Conservation (phyloP, 2,888 invertebrate genomes). For the Troides aeacus region DNA sequence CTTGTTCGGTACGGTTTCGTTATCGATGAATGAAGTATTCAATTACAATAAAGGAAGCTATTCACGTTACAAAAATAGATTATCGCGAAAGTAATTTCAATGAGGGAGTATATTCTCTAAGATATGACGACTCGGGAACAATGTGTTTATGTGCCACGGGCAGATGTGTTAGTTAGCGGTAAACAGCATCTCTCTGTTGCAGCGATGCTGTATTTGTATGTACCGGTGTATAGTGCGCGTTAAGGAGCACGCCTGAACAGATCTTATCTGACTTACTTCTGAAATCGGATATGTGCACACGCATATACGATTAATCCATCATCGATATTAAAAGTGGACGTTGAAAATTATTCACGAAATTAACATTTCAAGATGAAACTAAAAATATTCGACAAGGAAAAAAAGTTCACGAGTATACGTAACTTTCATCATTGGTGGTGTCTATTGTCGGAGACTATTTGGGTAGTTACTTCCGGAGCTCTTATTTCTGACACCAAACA, state of each 20-base stretch:
- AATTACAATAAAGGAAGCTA: constrained; percentile 1
- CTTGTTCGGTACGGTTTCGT: background rate
- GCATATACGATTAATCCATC: too few relatives aligned
- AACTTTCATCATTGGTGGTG: too few relatives aligned
- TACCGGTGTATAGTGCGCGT: background rate
- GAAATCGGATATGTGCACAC: background rate
- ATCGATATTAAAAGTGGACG: too few relatives aligned
- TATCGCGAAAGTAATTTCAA: constrained; percentile 13
- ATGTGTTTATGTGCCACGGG: constrained; percentile 5
- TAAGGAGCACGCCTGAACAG: background rate
- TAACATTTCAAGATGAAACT: too few relatives aligned
- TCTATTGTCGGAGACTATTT: too few relatives aligned
- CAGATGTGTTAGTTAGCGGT: background rate
- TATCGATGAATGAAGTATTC: background rate
- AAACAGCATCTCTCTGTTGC: constrained; percentile 10
- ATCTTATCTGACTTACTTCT: background rate
- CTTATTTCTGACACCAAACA: too few relatives aligned
- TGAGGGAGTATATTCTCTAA: constrained; percentile 13
- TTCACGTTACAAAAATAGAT: constrained; percentile 9
- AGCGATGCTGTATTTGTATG: background rate
- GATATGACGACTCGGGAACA: constrained; percentile 14
- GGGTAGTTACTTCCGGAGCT: too few relatives aligned
- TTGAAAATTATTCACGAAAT: too few relatives aligned
- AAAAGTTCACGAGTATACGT: too few relatives aligned
- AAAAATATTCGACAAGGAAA: too few relatives aligned